These are phyloP conservation scores for Pogonomyrmex californicus DNA, from an alignment of 1,140 invertebrate genomes.

Conservation along the genomic window DNA sequence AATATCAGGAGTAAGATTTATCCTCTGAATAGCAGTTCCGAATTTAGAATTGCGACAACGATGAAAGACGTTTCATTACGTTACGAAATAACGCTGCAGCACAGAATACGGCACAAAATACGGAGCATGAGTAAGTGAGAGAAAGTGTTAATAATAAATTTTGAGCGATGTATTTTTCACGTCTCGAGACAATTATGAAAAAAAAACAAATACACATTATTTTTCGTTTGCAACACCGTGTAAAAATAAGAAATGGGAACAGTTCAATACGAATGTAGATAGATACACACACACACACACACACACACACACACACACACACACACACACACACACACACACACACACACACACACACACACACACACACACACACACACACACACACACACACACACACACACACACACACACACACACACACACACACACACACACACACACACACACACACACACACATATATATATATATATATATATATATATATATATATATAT, in stretches of 20 bases:
- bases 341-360: too few species aligned
- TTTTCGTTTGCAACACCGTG: slow-evolving; percentile 20
- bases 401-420: too few species aligned
- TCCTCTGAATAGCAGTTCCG: slow-evolving; percentile 40
- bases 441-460: too few species aligned
- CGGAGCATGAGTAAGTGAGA: slow-evolving; percentile 6
- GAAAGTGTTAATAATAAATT: slow-evolving; percentile 41
- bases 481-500: too few species aligned
- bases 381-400: too few species aligned
- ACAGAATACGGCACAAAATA: slow-evolving; percentile 9
- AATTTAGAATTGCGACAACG: slow-evolving; percentile 50
- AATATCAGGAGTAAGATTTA: slow-evolving; percentile 35
- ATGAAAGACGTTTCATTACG: slow-evolving; percentile 55
- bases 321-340: too few species aligned
- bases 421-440: too few species aligned
- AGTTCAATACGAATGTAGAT: slow-evolving; percentile 6
- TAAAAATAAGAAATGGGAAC: slow-evolving; percentile 79
- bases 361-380: too few species aligned
- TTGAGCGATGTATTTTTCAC: not conserved
- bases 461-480: too few species aligned
- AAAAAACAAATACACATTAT: slow-evolving; percentile 59
- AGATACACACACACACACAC: too few species aligned
- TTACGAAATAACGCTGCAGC: slow-evolving; percentile 23
- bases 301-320: too few species aligned
- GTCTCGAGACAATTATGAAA: slow-evolving; percentile 13